phyloP scores from a whole-genome alignment of 1,140 invertebrate genomes.

The Drosophila setifemur region DNA sequence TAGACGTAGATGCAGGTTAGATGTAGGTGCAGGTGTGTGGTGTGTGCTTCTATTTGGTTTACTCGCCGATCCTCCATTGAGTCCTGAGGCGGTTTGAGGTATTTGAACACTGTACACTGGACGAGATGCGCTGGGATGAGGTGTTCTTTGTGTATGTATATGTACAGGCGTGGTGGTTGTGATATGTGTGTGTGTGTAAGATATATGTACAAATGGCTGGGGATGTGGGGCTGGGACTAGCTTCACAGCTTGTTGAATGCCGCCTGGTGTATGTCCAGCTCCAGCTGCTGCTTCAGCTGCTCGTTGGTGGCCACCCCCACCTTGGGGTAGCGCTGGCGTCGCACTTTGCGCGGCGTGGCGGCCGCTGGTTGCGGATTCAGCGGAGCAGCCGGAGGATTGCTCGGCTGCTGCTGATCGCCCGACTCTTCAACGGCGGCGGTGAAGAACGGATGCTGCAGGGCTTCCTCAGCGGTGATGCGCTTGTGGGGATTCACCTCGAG shows the following conservation, averaged over 20 bases:
- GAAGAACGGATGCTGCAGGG: conserved; percentile 96
- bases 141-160: conserved; percentile 1
- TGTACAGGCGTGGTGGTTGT: conserved; percentile 21
- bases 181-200: conserved; percentile 5
- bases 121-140: conserved; percentile 1
- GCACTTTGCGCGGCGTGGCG: conserved; percentile 1
- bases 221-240: conserved; percentile 55
- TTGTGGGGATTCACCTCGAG: conserved; percentile 99
- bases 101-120: conserved; percentile 41
- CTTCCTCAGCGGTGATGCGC: conserved; percentile 98
- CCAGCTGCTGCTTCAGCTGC: not conserved
- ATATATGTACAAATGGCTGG: conserved; percentile 28
- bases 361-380: not conserved
- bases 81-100: conserved; percentile 26
- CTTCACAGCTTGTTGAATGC: conserved; percentile 53
- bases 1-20: too few species aligned
- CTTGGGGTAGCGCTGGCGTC: conserved; percentile 3
- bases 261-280: conserved; percentile 11
- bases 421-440: conserved; percentile 9
- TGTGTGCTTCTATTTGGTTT: conserved; percentile 21
- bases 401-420: not conserved
- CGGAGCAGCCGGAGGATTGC: not conserved
- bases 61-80: not conserved
- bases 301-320: conserved; percentile 19
- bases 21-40: not conserved